Base-by-base conservation (phyloP, 2,888 invertebrate species). In the Acronicta alni region DNA sequence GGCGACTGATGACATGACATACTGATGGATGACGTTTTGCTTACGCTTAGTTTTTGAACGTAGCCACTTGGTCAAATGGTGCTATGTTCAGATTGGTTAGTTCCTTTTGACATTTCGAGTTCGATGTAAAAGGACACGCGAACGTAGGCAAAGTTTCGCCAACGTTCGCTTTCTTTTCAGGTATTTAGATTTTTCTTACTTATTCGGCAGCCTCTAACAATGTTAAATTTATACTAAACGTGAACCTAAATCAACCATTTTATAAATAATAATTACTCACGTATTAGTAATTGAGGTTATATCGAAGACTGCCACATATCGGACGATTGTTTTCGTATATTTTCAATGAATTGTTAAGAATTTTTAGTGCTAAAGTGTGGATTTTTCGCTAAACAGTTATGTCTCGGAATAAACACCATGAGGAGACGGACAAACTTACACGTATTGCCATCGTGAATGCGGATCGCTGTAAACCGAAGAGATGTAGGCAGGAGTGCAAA, bases 401-500 rank as follows among this genome's bases (percentile, higher is more conserved):
- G 94, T 93, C 94, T 82, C 91, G 93, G 75, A 92, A 96, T 95
- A 94, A 96, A 96, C 76, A 95, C 94, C 83, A 88, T 79, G 98
- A 98, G 84, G 98, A 98, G 91, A 97, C 97, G 32, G 99, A 99
- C 87, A 98, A 98, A 90, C 96, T 99, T 83, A 99, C 99, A 56
- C 97, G 99, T 95, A 99, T 99, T 90, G 99, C 99, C 69, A 99
- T 99, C 83, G 99, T 99, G 69, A 99, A 98, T 91, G 97, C 97
- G 75, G 99, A 99, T 94, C 98, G 99, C 86, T 99, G 99, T 93
- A 99, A 99, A 90, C 99, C 99, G 2, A 99, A 99, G 93, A 96
- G 99, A 95, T 99, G 99, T 94, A 96, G 99, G 57, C 99, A 99
- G 90, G 99, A 99, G 86, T 99, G 99, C 94, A 99, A 99, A 89